Evolutionary conservation across 2,113 vertebrate species (phyloP), one percentile per base, ranked within the genome.

Genomic region (Misgurnus mizolepis): DNA sequence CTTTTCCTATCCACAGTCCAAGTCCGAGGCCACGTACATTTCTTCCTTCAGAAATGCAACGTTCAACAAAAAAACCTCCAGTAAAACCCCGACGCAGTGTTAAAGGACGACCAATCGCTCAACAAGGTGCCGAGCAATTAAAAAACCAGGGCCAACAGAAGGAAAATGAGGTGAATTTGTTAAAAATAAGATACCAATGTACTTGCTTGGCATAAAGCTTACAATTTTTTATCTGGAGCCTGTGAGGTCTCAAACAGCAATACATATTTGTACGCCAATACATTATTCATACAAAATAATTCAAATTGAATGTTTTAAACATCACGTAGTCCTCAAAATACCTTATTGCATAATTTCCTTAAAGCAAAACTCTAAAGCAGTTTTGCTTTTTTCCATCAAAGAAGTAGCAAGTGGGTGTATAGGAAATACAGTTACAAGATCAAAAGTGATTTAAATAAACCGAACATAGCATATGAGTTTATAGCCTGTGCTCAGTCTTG

Each of bases 81-180:
- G 18, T 88, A 12, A 88, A 85, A 75, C 86, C 87, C n/a, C 49
- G 85, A 5, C 69, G 86, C n/a, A 87, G 83, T 72, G 34, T 88
- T n/a, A 87, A 83, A 70, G 8, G 22, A 34, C 82, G 71, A 18
- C 56, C 82, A 6, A 45, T 17, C 15, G 17, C 56, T 7, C 75
- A 65, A 17, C 56, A 67, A 43, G 80, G 27, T 43, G 3, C 10
- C 0, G 61, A 62, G 22, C 41, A 68, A 3, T 60, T 62, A 56
- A 34, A 41, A 12, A 60, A 66, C 47, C 78, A 65, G 47, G 62
- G 10, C 45, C 55, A 43, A 14, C 84, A 81, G 55, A 80, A 43
- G 9, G 69, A 71, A 56, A 73, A 65, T 72, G 76, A 82, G 84
- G 85, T 83, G 47, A 80, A 9, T 17, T 14, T 58, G 5, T 18